A percentile compares a stretch with the other conserved stretches of the same genome.
These are phyloP conservation scores for Agelastica alni DNA, from an alignment of 2,888 invertebrate genomes.

Conservation along the genomic window DNA sequence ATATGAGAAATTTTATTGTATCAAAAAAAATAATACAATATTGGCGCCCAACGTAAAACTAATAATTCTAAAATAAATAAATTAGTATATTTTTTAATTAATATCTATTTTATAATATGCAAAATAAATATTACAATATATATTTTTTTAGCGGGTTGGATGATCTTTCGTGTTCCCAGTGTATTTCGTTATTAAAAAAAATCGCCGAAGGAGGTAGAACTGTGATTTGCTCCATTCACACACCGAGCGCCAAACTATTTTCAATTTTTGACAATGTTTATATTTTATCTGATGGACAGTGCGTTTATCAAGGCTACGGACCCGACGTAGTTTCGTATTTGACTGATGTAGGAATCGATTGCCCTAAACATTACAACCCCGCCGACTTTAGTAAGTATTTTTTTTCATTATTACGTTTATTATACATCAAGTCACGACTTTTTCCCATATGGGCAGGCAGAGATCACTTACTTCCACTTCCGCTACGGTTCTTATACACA, in stretches of 20 bases:
- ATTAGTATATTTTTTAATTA: no score
- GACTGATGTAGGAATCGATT: slow-evolving; percentile 74
- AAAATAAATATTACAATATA: no score
- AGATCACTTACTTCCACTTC: no score
- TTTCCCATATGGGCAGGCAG: no score
- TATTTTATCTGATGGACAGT: slow-evolving; percentile 85
- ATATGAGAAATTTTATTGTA: no score
- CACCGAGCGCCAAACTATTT: slow-evolving; percentile 93
- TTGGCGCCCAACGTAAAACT: no score
- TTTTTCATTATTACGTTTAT: no score
- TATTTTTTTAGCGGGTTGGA: slow-evolving; percentile 90
- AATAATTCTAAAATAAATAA: no score
- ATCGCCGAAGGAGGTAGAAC: slow-evolving; percentile 87
- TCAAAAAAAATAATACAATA: no score
- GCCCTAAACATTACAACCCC: slow-evolving; percentile 93
- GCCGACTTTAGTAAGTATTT: slow-evolving; percentile 85
- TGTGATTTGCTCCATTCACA: slow-evolving; percentile 92
- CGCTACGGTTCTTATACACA: no score
- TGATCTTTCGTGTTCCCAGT: slow-evolving; percentile 87
- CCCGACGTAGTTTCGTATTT: slow-evolving; percentile 82
- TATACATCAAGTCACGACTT: no score
- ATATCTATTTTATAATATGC: no score
- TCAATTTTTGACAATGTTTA: slow-evolving; percentile 91
- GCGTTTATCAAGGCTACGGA: slow-evolving; percentile 85
- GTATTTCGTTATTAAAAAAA: slow-evolving; percentile 80